phyloP scores from a whole-genome alignment of 1,140 invertebrate species.

The Hormaphis cornu region DNA sequence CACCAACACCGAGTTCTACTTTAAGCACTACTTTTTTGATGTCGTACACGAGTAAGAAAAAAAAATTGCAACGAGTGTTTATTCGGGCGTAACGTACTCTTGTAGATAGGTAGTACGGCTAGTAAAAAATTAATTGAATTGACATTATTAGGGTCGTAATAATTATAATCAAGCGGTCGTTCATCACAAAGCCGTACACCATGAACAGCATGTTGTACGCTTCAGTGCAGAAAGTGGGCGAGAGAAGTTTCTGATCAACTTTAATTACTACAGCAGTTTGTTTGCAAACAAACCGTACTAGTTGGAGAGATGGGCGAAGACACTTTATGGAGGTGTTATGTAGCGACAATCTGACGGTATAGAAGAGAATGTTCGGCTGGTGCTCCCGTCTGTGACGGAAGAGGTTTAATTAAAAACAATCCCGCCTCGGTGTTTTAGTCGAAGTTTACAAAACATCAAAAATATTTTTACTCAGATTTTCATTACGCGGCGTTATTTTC shows the following conservation, averaged over 20 bases:
- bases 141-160: no score
- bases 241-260: conserved; percentile 8
- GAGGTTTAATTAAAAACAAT: conserved; percentile 28
- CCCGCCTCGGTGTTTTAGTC: conserved; percentile 1
- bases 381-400: neutral
- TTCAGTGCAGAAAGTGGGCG: neutral
- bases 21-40: no score
- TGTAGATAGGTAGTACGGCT: no score
- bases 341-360: neutral
- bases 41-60: no score
- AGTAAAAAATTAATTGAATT: no score
- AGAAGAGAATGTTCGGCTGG: neutral
- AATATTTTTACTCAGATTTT: conserved; percentile 14
- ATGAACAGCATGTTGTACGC: neutral
- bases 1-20: no score
- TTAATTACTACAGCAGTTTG: conserved; percentile 14
- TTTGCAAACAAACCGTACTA: neutral
- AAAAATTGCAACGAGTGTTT: no score
- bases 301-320: neutral
- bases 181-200: neutral
- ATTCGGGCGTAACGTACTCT: no score
- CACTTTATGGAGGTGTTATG: neutral
- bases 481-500: neutral
- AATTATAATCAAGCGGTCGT: neutral
- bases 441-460: conserved; percentile 20